Evolutionary conservation across 2,888 invertebrate species (phyloP).

Genomic region (Dusona sp.): DNA sequence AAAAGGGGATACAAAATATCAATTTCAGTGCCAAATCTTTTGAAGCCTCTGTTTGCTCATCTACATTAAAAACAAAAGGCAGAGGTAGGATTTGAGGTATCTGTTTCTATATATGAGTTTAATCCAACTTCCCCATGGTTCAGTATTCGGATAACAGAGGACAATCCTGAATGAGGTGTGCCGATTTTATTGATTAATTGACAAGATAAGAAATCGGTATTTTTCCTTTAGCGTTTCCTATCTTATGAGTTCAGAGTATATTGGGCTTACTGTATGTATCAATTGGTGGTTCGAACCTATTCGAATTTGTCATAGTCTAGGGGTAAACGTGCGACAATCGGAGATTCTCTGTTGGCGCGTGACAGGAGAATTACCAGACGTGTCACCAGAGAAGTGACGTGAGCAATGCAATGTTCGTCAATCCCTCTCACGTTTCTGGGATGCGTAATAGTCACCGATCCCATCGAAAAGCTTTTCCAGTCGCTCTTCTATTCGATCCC

Average conservation of each 20-base stretch:
- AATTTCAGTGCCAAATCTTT: background rate
- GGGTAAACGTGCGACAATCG: constrained; percentile 1
- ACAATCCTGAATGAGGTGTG: background rate
- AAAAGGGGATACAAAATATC: background rate
- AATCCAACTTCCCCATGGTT: background rate
- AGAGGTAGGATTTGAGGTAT: no score
- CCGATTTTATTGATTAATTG: background rate
- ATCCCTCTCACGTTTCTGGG: constrained; percentile 25
- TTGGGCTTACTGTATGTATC: constrained; percentile 3
- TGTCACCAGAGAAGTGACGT: constrained; percentile 30
- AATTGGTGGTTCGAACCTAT: constrained; percentile 51
- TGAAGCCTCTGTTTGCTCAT: background rate
- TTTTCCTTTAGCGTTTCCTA: background rate
- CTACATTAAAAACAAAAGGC: background rate
- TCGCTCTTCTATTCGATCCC: constrained; percentile 2
- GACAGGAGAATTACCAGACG: constrained; percentile 52
- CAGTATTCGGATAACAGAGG: background rate
- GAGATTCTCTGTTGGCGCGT: constrained; percentile 16
- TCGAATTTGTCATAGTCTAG: constrained; percentile 38
- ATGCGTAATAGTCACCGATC: constrained; percentile 2
- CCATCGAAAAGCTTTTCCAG: constrained; percentile 6
- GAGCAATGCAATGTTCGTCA: constrained; percentile 53
- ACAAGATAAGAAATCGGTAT: background rate
- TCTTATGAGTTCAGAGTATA: background rate
- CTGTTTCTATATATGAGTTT: background rate